phyloP scores from a whole-genome alignment of 2,888 invertebrate genomes.

The Lithodes maja region DNA sequence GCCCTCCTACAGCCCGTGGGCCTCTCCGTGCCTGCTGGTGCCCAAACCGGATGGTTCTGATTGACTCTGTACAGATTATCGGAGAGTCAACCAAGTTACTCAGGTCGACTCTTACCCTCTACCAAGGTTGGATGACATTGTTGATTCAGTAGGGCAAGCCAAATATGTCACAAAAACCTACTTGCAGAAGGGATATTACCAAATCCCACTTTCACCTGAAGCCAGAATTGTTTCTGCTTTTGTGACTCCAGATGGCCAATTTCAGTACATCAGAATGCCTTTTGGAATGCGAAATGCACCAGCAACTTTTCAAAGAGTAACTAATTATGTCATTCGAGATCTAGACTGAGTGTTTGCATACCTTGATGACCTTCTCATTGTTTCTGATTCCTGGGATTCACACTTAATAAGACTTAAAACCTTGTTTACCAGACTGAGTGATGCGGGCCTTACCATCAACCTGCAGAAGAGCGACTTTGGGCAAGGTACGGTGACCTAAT shows the following conservation, averaged over 20 bases:
- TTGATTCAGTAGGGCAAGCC: not conserved
- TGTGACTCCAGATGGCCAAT: not conserved
- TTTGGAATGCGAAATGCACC: too few relatives aligned
- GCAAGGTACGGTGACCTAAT: not conserved
- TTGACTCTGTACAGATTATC: not conserved
- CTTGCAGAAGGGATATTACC: not conserved
- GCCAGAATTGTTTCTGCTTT: not conserved
- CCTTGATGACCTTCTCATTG: too few relatives aligned
- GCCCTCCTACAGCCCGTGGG: too few relatives aligned
- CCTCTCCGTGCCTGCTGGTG: not conserved
- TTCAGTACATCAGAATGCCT: too few relatives aligned
- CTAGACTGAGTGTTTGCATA: too few relatives aligned
- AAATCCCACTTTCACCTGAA: not conserved
- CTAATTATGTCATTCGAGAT: too few relatives aligned
- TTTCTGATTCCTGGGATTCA: too few relatives aligned
- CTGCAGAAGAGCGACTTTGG: slow-evolving; percentile 5
- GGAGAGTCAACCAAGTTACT: not conserved
- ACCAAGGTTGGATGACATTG: not conserved
- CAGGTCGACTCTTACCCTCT: not conserved
- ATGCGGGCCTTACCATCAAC: not conserved
- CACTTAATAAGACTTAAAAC: too few relatives aligned
- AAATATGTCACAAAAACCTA: not conserved
- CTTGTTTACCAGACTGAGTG: too few relatives aligned
- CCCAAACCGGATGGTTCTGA: not conserved
- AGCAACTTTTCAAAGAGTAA: too few relatives aligned